Evolutionary conservation across 2,113 vertebrate genomes (phyloP), one percentile per base, ranked within the genome.

Genomic region (Onychostruthus taczanowskii): DNA sequence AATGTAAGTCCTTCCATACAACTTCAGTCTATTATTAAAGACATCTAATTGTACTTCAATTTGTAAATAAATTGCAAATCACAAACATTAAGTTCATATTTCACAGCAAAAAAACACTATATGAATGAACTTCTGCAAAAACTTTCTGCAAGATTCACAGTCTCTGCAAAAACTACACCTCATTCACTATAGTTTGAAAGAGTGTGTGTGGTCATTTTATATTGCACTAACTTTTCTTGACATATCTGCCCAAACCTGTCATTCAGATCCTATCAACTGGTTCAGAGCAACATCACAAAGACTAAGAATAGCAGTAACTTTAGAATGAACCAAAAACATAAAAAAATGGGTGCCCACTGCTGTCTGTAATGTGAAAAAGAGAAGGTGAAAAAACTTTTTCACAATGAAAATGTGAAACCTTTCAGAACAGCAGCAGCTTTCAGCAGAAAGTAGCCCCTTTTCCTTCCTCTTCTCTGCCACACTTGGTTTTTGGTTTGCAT

Each of bases 401-500:
- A 53, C 11, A n/a, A 23, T 10, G 41, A 59, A 35, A 76, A 63
- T 20, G 12, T 80, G 22, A 94, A 95, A 66, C 63, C 10, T 87
- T 72, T 47, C 39, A 80, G 13, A 95, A 93, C 28, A 94, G 30
- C 33, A 47, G 14, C 37, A 95, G 46, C 28, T 93, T 89, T 79
- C 18, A 73, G 37, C 76, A 77, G 12, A 95, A 95, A 94, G 87
- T 9, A 95, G 82, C 56, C 35, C 62, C 82, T 79, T 90, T 90
- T 76, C 35, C 4, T 41, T 73, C 37, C 41, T 22, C 21, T 14
- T 87, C 16, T 44, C 62, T 79, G 55, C 19, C 61, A 69, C 16
- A 56, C 35, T 43, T 52, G 68, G 58, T 3, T 94, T 97, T 94
- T 93, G 63, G 88, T 96, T 96, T 98, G 96, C 96, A 97, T 89